Percentiles rank a stretch among this genome's conserved stretches.
phyloP scores from a whole-genome alignment of 2,113 vertebrate species.

The Romanogobio albipinnatus region DNA sequence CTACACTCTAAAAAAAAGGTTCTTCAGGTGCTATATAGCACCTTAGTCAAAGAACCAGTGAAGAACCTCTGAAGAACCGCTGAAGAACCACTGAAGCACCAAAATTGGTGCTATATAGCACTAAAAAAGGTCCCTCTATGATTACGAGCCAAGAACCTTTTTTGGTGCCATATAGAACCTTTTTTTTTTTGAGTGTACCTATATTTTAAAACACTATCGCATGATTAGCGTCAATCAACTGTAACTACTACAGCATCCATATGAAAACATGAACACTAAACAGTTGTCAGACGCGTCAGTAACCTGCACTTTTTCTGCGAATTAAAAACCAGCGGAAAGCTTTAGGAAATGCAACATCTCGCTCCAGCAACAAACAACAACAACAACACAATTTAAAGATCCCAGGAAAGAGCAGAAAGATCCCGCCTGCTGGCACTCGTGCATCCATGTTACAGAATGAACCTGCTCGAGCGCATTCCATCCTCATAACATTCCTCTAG shows the following conservation, averaged over 20 bases:
- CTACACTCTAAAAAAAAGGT: too few species aligned
- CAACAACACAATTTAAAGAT: not conserved
- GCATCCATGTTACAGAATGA: conserved; percentile 12
- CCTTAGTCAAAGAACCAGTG: too few species aligned
- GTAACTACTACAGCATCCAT: not conserved
- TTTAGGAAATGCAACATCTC: not conserved
- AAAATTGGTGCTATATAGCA: too few species aligned
- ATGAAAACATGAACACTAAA: not conserved
- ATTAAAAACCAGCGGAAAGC: not conserved
- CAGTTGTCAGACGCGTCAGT: not conserved
- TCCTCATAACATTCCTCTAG: not conserved
- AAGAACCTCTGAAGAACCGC: too few species aligned
- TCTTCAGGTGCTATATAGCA: too few species aligned
- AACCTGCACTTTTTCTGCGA: not conserved
- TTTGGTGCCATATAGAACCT: too few species aligned
- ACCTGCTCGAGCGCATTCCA: conserved; percentile 32
- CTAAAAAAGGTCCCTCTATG: too few species aligned
- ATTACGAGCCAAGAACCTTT: too few species aligned
- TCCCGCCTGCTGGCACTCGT: not conserved
- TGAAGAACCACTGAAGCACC: too few species aligned
- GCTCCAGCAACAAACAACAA: not conserved
- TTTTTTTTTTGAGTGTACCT: too few species aligned
- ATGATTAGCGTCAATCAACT: not conserved
- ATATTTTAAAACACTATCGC: not conserved
- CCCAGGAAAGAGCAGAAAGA: not conserved